Base-by-base conservation (phyloP, 2,888 invertebrate genomes). In the Xanthia togata region DNA sequence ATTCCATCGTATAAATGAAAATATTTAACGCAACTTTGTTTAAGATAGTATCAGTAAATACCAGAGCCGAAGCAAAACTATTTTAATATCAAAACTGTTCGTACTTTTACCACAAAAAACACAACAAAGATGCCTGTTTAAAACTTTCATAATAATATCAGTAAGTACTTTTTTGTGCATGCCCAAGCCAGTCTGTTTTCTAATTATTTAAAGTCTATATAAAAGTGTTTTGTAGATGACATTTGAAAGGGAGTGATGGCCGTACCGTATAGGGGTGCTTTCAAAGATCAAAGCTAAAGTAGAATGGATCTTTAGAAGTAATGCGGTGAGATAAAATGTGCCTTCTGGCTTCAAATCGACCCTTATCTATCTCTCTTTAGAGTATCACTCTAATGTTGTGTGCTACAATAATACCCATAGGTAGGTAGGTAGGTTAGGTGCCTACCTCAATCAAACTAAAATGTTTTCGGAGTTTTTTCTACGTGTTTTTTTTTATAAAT, bases 281-380 rank as follows among this genome's bases (percentile, higher is more conserved):
- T 86, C 81, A 80, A 71, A 91, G 90, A 91, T 91, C 91, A 91
- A 91, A 92, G 91, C 73, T 70, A 83, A 81, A 78, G 78, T 79
- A 84, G 86, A 88, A 87, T 83, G 79, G 82, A 76, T 79, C 84
- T 87, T 88, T 82, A 84, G 72, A 84, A 78, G 81, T 81, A 79
- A 83, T 80, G 77, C 69, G 77, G 73, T 76, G 82, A 77, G 82
- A 87, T 85, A 80, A 84, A 87, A 83, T 83, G 82, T 78, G 67
- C 79, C 70, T 73, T 78, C 82, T 79, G 76, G 72, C 78, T 82
- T 87, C 73, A 81, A 83, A 87, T 74, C 65, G 75, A 79, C 72
- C 74, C 73, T 78, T 86, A 79, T 82, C 68, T 70, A 67, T 80
- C 55, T 73, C 31, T 64, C 63, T 75, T 35, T 70, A 64, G 68